Evolutionary conservation across 2,113 vertebrate genomes (phyloP).

Genomic region (Struthio camelus): DNA sequence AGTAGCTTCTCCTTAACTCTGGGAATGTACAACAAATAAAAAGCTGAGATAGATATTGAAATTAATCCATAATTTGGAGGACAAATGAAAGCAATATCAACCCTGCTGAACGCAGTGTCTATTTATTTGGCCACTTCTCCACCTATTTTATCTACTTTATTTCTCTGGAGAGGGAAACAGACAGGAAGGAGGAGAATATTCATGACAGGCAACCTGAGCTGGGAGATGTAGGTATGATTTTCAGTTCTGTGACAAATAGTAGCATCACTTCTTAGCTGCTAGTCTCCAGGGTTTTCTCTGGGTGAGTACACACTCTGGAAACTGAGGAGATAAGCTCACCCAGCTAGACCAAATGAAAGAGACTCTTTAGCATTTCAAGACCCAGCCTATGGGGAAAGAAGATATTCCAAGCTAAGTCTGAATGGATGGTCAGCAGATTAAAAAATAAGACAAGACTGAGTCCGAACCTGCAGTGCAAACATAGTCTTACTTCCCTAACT

Average conservation of each 20-base stretch:
- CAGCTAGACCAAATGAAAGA: not conserved
- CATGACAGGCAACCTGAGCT: not conserved
- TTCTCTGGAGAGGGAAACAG: not conserved
- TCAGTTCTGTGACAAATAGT: not conserved
- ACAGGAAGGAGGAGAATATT: not conserved
- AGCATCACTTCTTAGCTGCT: not conserved
- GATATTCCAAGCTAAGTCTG: no score
- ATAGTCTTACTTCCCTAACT: not conserved
- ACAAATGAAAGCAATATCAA: not conserved
- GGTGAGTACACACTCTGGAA: not conserved
- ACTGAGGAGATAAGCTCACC: not conserved
- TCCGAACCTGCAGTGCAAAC: not conserved
- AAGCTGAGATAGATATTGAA: not conserved
- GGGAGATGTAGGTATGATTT: not conserved
- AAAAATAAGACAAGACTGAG: rapidly evolving
- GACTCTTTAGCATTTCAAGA: not conserved
- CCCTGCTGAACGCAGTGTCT: not conserved
- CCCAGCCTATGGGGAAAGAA: not conserved
- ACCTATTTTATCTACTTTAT: not conserved
- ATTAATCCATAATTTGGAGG: not conserved
- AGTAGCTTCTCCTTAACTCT: not conserved
- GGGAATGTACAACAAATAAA: not conserved
- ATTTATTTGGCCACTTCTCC: not conserved
- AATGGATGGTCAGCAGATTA: not conserved
- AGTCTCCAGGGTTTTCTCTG: not conserved